These are phyloP conservation scores for Macroteleia sp. DNA, from an alignment of 2,888 invertebrate genomes.

Conservation along the genomic window DNA sequence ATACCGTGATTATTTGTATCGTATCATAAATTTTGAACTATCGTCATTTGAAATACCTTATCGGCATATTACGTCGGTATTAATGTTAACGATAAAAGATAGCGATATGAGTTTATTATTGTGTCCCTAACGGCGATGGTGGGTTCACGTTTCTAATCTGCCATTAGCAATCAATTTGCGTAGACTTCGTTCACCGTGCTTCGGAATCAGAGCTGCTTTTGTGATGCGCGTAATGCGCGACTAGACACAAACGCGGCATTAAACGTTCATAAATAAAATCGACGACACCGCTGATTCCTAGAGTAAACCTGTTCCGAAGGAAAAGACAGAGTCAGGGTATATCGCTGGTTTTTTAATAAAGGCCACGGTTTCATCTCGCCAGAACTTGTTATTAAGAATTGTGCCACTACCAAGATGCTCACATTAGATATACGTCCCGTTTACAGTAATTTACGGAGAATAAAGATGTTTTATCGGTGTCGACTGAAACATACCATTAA, in stretches of 20 bases:
- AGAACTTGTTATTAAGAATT: constrained; percentile 25
- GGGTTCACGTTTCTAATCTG: constrained; percentile 51
- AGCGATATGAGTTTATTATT: constrained; percentile 57
- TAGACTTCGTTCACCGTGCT: constrained; percentile 15
- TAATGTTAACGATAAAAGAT: constrained; percentile 53
- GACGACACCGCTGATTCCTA: constrained; percentile 75
- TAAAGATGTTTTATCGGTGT: constrained; percentile 34
- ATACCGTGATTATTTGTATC: too few species aligned
- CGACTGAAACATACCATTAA: too few species aligned
- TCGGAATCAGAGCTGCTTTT: constrained; percentile 18
- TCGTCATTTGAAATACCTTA: constrained; percentile 35
- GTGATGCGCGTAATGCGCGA: constrained; percentile 66
- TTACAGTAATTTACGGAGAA: constrained; percentile 28
- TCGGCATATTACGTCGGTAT: constrained; percentile 52
- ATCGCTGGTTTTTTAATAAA: constrained; percentile 32
- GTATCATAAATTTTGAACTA: constrained; percentile 39
- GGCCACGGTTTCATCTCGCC: constrained; percentile 29
- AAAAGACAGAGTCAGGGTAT: constrained; percentile 63
- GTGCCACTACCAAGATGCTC: constrained; percentile 31
- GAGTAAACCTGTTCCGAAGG: constrained; percentile 75
- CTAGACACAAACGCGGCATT: constrained; percentile 72
- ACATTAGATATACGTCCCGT: constrained; percentile 29
- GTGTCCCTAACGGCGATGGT: constrained; percentile 46
- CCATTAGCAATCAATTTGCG: constrained; percentile 49
- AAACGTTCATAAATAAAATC: constrained; percentile 74